Evolutionary conservation across 2,113 vertebrate species (phyloP).

Genomic region (Crotalus horridus): DNA sequence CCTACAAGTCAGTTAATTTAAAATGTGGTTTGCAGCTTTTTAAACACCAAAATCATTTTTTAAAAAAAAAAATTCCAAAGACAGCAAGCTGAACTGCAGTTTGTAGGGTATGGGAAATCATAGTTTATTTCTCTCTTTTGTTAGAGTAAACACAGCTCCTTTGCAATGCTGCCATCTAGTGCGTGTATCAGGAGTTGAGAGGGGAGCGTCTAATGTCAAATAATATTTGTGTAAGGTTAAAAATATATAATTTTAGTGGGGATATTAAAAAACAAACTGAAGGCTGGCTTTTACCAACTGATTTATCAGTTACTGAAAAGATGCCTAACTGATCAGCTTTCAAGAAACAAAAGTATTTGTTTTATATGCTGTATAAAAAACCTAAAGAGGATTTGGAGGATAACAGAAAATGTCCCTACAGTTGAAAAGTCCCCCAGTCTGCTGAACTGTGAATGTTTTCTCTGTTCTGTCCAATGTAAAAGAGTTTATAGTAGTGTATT

Average conservation of each 20-base stretch:
- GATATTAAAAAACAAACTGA: background rate
- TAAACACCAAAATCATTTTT: background rate
- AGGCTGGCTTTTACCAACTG: background rate
- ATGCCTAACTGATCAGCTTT: background rate
- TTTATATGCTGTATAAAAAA: background rate
- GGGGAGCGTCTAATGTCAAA: background rate
- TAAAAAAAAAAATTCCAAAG: background rate
- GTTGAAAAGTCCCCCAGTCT: background rate
- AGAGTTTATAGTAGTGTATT: background rate
- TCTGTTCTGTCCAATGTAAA: background rate
- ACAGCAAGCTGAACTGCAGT: background rate
- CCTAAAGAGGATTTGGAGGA: background rate
- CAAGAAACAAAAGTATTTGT: background rate
- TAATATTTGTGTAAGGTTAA: background rate
- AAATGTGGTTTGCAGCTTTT: background rate
- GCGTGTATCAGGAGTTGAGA: constrained; percentile 6
- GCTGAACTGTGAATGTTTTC: background rate
- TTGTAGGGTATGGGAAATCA: background rate
- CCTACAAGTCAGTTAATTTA: background rate
- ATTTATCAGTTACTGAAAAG: background rate
- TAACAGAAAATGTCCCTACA: background rate
- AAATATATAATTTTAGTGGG: background rate
- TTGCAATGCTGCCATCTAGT: constrained; percentile 63
- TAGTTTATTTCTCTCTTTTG: background rate
- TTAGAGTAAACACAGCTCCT: constrained; percentile 5